Evolutionary conservation across 1,140 invertebrate genomes (phyloP).

Genomic region (Procambarus virginalis): DNA sequence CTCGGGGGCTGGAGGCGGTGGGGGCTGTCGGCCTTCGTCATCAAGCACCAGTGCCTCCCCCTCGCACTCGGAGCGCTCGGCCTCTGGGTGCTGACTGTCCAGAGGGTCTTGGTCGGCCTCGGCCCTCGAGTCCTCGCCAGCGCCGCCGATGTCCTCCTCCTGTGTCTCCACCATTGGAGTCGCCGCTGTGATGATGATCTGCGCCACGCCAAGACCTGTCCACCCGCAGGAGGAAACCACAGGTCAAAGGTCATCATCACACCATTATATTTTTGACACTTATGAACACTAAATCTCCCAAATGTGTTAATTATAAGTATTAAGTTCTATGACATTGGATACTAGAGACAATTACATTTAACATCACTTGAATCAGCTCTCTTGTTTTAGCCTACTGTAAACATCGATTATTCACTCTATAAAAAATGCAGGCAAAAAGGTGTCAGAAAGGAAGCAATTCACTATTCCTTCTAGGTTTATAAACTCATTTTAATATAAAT

Average conservation of each 20-base stretch:
- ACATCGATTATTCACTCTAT: background rate
- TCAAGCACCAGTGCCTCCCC: conserved; percentile 66
- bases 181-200: conserved; percentile 91
- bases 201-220: conserved; percentile 83
- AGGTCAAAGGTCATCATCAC: background rate
- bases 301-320: background rate
- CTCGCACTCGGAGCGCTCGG: conserved; percentile 56
- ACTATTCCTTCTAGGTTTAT: background rate
- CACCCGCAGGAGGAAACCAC: background rate
- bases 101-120: conserved; percentile 63
- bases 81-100: conserved; percentile 49
- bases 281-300: background rate
- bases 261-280: background rate
- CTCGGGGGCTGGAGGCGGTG: conserved; percentile 54
- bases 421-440: background rate
- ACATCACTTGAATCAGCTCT: background rate
- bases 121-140: conserved; percentile 71
- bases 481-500: background rate
- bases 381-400: background rate
- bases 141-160: conserved; percentile 80
- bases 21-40: conserved; percentile 65
- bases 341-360: no score
- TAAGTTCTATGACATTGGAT: background rate
- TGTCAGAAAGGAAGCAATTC: background rate
- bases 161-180: conserved; percentile 86